Conservation (phyloP, 2,888 invertebrate genomes). For the Pachliopta kotzebuea region DNA sequence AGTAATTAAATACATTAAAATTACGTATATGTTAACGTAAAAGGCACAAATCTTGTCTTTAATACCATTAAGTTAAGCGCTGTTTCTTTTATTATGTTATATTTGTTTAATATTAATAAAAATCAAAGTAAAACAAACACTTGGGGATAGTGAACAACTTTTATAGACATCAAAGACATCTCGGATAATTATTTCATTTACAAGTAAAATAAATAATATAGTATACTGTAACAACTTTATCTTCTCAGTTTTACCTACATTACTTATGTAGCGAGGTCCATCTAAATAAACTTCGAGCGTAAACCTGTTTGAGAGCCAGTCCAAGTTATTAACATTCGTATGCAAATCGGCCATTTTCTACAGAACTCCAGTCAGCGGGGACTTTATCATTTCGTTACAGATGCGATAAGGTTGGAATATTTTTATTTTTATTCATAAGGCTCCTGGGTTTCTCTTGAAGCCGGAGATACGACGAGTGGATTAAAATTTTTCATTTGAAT, state of each 20-base stretch:
- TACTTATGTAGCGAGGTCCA: conserved; percentile 27
- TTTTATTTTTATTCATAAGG: conserved; percentile 45
- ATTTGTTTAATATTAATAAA: too few species aligned
- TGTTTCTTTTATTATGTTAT: too few species aligned
- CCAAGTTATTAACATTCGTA: conserved; percentile 74
- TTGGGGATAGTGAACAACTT: neutral
- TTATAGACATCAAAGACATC: neutral
- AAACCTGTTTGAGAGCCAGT: conserved; percentile 48
- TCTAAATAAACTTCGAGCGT: conserved; percentile 33
- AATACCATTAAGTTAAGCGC: too few species aligned
- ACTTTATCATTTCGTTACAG: conserved; percentile 64
- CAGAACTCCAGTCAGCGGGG: conserved; percentile 57
- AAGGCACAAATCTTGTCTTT: too few species aligned
- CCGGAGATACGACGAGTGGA: conserved; percentile 21
- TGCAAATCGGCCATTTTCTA: conserved; percentile 67
- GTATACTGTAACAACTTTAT: conserved; percentile 23
- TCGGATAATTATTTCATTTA: neutral
- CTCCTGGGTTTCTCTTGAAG: conserved; percentile 27
- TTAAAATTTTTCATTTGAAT: conserved; percentile 27
- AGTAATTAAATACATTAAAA: too few species aligned
- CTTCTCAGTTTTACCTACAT: conserved; percentile 19
- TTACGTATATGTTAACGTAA: too few species aligned
- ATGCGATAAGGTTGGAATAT: conserved; percentile 56
- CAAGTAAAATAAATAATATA: conserved; percentile 13
- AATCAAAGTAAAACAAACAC: neutral